Conservation (phyloP, 35 echinoderm and acorn worm genomes). For the Strongylocentrotus purpuratus region DNA sequence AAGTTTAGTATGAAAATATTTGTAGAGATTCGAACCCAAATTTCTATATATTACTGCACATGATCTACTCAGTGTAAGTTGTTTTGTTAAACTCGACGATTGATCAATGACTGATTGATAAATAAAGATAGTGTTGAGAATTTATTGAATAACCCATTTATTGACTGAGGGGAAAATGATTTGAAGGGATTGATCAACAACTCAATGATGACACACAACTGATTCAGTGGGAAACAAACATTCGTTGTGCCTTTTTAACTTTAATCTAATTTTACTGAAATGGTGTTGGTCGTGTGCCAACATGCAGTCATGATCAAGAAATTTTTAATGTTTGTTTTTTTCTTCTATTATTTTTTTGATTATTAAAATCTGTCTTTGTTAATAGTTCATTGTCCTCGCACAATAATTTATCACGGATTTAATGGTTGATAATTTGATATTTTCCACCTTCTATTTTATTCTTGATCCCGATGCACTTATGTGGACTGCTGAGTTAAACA, state of each 20-base stretch:
- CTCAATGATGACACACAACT: background rate
- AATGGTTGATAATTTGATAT: background rate
- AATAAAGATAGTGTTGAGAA: no score
- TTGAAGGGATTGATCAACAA: background rate
- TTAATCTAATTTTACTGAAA: background rate
- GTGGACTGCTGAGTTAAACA: background rate
- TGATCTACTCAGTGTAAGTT: background rate
- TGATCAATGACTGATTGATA: background rate
- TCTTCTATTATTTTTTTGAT: no score
- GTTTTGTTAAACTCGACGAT: background rate
- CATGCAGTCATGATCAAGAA: no score
- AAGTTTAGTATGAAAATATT: background rate
- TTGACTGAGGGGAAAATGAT: background rate
- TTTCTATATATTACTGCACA: background rate
- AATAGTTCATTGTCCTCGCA: background rate
- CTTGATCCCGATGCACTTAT: background rate
- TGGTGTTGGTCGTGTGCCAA: background rate
- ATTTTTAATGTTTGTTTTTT: no score
- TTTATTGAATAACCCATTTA: background rate
- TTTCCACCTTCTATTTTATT: background rate
- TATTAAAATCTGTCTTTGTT: no score
- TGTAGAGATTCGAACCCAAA: background rate
- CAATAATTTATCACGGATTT: background rate
- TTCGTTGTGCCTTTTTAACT: background rate
- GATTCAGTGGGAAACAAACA: background rate